Base-by-base conservation (phyloP, 2,113 vertebrate genomes). In the Trematocara marginatum region DNA sequence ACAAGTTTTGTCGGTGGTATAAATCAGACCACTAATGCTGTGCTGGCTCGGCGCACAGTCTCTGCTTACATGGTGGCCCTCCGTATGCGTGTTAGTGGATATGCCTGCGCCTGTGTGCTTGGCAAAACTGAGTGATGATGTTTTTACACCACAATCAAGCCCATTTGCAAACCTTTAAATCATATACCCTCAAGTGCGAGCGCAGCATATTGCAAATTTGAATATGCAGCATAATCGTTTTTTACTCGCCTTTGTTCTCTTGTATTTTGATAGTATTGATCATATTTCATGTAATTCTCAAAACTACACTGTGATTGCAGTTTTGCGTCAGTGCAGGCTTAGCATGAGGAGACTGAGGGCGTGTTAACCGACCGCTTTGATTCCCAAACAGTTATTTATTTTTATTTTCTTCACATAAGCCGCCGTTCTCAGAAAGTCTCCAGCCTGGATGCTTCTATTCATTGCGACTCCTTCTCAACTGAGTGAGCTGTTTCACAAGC, bases 111-210 rank as follows among this genome's bases (percentile, higher is more conserved):
- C 81, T 91, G 81, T 92, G 91, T 90, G 83, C 89, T 93, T 95
- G 91, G 92, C 85, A 90, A 93, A 92, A 90, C 88, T 81, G 84
- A 93, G 85, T 91, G 90, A 91, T 93, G 91, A 92, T 93, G 86
- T 94, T 94, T 92, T 93, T 93, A 69, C 82, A 90, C 90, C 90
- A 92, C 92, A 94, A 95, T 95, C 90, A 95, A 92, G 91, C 87
- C 90, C 92, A 94, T 95, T 95, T 92, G 92, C 83, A 94, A 93
- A 92, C 54, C 88, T 87, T 92, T 95, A 95, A 95, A 95, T 95
- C 93, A 94, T 84, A 90, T 89, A 83, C 69, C 84, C 81, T 81
- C 57, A 88, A 91, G 54, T 89, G 88, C 83, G 85, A 88, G 69
- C 84, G 11, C 83, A 90, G 83, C 84, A 88, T 80, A 84, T 90